A percentile compares a stretch with the other conserved stretches of the same genome.
phyloP scores from a whole-genome alignment of 2,888 invertebrate species.

The Thereva unica region DNA sequence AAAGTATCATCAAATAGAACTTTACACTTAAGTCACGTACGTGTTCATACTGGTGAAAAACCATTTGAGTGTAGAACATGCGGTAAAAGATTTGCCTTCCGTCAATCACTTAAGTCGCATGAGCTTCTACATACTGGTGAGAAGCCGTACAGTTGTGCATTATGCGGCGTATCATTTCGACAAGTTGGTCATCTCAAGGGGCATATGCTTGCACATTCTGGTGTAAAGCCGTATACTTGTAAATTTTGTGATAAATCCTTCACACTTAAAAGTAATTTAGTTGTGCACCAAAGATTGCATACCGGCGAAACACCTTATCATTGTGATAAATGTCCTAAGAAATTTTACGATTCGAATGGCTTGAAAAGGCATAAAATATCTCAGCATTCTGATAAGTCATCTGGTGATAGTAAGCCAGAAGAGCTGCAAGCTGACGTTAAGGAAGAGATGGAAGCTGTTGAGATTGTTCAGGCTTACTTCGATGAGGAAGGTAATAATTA shows the following conservation, averaged over 20 bases:
- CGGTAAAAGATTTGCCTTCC: conserved; percentile 39
- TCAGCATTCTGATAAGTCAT: conserved; percentile 38
- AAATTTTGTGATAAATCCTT: conserved; percentile 41
- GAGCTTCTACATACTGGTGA: conserved; percentile 42
- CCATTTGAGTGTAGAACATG: conserved; percentile 41
- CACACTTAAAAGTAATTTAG: conserved; percentile 42
- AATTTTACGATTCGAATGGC: conserved; percentile 45
- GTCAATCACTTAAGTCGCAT: conserved; percentile 41
- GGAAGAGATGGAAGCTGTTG: background rate
- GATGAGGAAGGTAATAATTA: conserved; percentile 33
- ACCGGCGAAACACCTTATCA: conserved; percentile 44
- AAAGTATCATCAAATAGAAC: conserved; percentile 37
- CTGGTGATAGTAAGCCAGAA: background rate
- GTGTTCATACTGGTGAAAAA: conserved; percentile 42
- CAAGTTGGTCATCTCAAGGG: conserved; percentile 43
- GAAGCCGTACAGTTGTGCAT: conserved; percentile 41
- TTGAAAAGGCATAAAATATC: conserved; percentile 44
- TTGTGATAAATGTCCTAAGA: conserved; percentile 43
- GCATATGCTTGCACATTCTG: conserved; percentile 42
- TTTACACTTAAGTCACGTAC: conserved; percentile 39
- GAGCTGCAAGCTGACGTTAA: background rate
- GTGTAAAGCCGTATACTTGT: conserved; percentile 41
- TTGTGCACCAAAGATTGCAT: conserved; percentile 43
- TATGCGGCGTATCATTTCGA: conserved; percentile 40
- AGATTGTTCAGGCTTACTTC: conserved; percentile 20